phyloP scores from a whole-genome alignment of 1,140 invertebrate species.

The Leucophenga varia region DNA sequence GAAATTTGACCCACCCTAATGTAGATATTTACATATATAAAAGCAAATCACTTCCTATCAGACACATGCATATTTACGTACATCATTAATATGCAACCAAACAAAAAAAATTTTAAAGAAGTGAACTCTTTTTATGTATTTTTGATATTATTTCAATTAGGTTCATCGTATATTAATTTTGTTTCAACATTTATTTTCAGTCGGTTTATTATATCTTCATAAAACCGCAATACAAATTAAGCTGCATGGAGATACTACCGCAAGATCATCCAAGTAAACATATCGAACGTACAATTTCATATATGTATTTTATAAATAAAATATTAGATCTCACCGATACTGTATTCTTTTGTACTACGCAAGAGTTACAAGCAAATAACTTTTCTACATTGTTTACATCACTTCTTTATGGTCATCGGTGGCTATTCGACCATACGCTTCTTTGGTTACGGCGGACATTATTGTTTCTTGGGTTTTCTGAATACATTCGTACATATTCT shows the following conservation, averaged over 20 bases:
- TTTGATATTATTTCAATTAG: too few relatives aligned
- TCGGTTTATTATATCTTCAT: constrained; percentile 2
- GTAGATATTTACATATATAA: too few relatives aligned
- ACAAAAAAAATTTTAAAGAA: too few relatives aligned
- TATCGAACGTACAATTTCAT: constrained; percentile 15
- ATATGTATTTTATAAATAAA: constrained; percentile 26
- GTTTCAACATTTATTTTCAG: constrained; percentile 10
- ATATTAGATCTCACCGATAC: constrained; percentile 31
- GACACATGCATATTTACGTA: too few relatives aligned
- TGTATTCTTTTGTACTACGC: constrained; percentile 32
- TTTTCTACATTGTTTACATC: constrained; percentile 56
- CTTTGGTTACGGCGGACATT: constrained; percentile 63
- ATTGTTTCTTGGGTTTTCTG: constrained; percentile 67
- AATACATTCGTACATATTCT: constrained; percentile 76
- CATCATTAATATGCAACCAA: too few relatives aligned
- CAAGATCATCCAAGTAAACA: constrained; percentile 17
- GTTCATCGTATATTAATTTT: too few relatives aligned
- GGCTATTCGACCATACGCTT: constrained; percentile 7
- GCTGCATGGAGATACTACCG: constrained; percentile 18
- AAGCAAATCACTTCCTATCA: too few relatives aligned
- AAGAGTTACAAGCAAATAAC: constrained; percentile 32
- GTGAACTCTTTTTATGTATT: too few relatives aligned
- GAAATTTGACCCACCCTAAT: too few relatives aligned
- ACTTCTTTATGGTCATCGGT: constrained; percentile 58
- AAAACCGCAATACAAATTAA: constrained; percentile 10